A percentile compares a stretch with the other conserved stretches of the same genome.
Evolutionary conservation across 2,113 vertebrate genomes (phyloP).

Genomic region (Percopsis transmontana): DNA sequence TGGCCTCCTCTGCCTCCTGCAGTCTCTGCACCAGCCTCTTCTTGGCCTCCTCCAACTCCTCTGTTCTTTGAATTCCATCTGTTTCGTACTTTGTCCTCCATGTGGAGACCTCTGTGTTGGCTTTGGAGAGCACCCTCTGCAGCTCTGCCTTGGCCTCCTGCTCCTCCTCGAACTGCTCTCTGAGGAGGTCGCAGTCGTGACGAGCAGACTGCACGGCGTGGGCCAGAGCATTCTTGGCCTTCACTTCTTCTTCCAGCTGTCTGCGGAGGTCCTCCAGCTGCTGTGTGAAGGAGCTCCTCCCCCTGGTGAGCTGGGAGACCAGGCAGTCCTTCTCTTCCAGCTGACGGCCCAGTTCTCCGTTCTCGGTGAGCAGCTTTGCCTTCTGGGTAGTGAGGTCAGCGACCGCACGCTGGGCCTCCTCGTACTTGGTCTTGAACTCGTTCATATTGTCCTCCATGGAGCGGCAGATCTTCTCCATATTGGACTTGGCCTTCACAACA

Average conservation of each 20-base stretch:
- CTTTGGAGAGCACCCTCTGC: slow-evolving; percentile 83
- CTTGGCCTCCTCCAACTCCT: slow-evolving; percentile 93
- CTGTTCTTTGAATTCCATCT: slow-evolving; percentile 87
- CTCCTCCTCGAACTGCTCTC: slow-evolving; percentile 89
- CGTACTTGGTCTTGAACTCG: slow-evolving; percentile 82
- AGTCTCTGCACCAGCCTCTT: slow-evolving; percentile 92
- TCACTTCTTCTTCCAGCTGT: slow-evolving; percentile 90
- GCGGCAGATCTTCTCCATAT: slow-evolving; percentile 87
- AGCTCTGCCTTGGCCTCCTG: slow-evolving; percentile 86
- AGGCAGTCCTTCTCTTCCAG: slow-evolving; percentile 90
- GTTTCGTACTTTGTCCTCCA: slow-evolving; percentile 94
- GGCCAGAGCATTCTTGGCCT: slow-evolving; percentile 87
- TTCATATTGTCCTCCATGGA: slow-evolving; percentile 89
- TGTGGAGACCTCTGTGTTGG: slow-evolving; percentile 83
- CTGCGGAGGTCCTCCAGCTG: slow-evolving; percentile 89
- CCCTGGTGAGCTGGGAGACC: slow-evolving; percentile 85
- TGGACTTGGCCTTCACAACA: slow-evolving; percentile 82
- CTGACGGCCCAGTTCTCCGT: slow-evolving; percentile 85
- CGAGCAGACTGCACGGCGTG: slow-evolving; percentile 85
- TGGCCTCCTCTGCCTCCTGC: slow-evolving; percentile 86
- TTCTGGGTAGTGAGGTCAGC: slow-evolving; percentile 83
- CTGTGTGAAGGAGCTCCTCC: slow-evolving; percentile 87
- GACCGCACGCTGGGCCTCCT: slow-evolving; percentile 82
- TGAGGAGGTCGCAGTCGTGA: slow-evolving; percentile 85
- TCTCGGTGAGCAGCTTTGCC: slow-evolving; percentile 89